These are phyloP conservation scores for Scelioninae gen. 1 DNA, from an alignment of 2,888 invertebrate genomes.

Conservation along the genomic window DNA sequence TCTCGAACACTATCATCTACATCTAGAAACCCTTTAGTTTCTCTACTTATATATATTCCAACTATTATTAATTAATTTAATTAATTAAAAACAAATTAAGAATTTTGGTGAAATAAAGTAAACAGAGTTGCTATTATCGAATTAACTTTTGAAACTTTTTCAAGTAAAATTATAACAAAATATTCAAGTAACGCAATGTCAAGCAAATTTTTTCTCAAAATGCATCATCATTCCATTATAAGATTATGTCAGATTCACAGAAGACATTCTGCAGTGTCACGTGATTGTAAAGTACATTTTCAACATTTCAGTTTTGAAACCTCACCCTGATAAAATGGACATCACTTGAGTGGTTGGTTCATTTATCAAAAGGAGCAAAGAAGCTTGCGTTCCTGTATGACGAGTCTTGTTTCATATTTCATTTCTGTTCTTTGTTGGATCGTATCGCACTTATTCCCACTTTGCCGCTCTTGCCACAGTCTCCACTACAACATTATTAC, in stretches of 20 bases:
- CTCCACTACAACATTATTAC: constrained; percentile 52
- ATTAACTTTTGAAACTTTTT: too few relatives aligned
- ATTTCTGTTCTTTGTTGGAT: constrained; percentile 57
- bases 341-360: constrained; percentile 61
- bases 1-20: too few relatives aligned
- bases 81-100: too few relatives aligned
- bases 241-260: constrained; percentile 36
- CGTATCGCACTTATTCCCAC: constrained; percentile 49
- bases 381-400: constrained; percentile 49
- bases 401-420: constrained; percentile 68
- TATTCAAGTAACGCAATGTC: too few relatives aligned
- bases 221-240: constrained; percentile 20
- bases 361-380: constrained; percentile 65
- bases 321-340: constrained; percentile 55
- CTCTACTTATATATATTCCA: too few relatives aligned
- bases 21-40: too few relatives aligned
- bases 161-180: too few relatives aligned
- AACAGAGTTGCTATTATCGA: too few relatives aligned
- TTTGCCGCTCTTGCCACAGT: constrained; percentile 29
- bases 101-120: too few relatives aligned
- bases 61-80: too few relatives aligned
- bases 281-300: constrained; percentile 49
- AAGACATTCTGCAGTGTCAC: constrained; percentile 49
- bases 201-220: background rate
- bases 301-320: constrained; percentile 58